These are phyloP conservation scores for Drosophila busckii DNA, from an alignment of 1,140 invertebrate species.

Conservation along the genomic window DNA sequence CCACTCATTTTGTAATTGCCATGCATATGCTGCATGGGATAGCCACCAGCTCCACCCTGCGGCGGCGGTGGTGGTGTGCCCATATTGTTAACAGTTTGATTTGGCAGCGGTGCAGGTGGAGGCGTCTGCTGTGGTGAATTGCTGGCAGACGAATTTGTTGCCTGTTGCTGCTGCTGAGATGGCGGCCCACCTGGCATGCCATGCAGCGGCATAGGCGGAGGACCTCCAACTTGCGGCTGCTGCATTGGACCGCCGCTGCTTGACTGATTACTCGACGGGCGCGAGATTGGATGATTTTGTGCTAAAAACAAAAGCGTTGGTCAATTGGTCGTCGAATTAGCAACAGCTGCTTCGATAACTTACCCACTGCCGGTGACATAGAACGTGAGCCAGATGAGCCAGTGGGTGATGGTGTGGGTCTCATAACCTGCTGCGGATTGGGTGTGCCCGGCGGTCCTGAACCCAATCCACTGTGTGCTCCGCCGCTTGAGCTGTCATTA, in stretches of 20 bases:
- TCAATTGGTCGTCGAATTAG: too few relatives aligned
- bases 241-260: slow-evolving; percentile 79
- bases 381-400: slow-evolving; percentile 93
- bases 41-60: slow-evolving; percentile 56
- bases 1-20: slow-evolving; percentile 73
- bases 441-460: slow-evolving; percentile 86
- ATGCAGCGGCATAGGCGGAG: slow-evolving; percentile 83
- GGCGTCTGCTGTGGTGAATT: slow-evolving; percentile 73
- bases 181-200: slow-evolving; percentile 47
- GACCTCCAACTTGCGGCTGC: slow-evolving; percentile 83
- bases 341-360: too few relatives aligned
- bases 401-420: slow-evolving; percentile 94
- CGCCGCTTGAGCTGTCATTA: slow-evolving; percentile 87
- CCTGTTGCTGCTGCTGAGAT: slow-evolving; percentile 76
- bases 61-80: slow-evolving; percentile 79
- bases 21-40: slow-evolving; percentile 75
- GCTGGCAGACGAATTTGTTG: slow-evolving; percentile 68
- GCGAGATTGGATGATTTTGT: slow-evolving; percentile 79
- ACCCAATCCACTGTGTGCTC: slow-evolving; percentile 86
- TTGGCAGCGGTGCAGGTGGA: slow-evolving; percentile 80
- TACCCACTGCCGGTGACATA: slow-evolving; percentile 97
- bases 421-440: slow-evolving; percentile 84
- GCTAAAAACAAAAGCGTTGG: too few relatives aligned
- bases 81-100: slow-evolving; percentile 78
- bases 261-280: slow-evolving; percentile 93